phyloP scores from a whole-genome alignment of 2,113 vertebrate genomes.

The Alces alces region DNA sequence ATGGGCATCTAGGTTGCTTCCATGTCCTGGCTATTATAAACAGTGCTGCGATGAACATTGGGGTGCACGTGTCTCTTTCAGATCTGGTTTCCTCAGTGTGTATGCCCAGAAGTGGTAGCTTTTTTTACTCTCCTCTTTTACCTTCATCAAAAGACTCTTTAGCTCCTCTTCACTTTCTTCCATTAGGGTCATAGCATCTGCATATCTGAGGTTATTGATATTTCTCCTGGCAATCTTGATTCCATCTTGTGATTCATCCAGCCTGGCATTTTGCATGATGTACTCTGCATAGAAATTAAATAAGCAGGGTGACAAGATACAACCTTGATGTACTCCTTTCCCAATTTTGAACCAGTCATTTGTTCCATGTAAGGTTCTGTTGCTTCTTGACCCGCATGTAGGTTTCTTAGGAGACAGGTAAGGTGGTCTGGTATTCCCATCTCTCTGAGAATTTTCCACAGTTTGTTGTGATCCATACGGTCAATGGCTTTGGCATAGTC shows the following conservation, averaged over 20 bases:
- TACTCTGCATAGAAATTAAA: neutral
- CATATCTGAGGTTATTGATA: neutral
- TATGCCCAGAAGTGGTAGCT: too few relatives aligned
- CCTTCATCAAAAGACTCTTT: neutral
- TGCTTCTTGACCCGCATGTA: neutral
- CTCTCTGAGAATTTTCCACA: neutral
- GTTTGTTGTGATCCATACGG: neutral
- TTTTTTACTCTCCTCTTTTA: neutral
- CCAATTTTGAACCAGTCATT: neutral
- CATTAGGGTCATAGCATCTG: neutral
- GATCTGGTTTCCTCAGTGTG: too few relatives aligned
- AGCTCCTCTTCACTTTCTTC: neutral
- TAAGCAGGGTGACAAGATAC: neutral
- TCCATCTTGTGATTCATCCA: neutral
- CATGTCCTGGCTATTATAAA: too few relatives aligned
- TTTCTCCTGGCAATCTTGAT: neutral
- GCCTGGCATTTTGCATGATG: neutral
- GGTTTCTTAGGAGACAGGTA: neutral
- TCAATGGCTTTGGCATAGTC: neutral
- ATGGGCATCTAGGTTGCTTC: too few relatives aligned
- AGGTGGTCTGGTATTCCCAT: neutral
- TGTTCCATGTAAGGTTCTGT: neutral
- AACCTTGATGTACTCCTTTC: neutral
- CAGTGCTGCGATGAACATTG: too few relatives aligned
- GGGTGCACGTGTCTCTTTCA: too few relatives aligned